Evolutionary conservation across 2,113 vertebrate genomes (phyloP), one percentile per base, ranked within the genome.

Genomic region (Sapayoa aenigma): DNA sequence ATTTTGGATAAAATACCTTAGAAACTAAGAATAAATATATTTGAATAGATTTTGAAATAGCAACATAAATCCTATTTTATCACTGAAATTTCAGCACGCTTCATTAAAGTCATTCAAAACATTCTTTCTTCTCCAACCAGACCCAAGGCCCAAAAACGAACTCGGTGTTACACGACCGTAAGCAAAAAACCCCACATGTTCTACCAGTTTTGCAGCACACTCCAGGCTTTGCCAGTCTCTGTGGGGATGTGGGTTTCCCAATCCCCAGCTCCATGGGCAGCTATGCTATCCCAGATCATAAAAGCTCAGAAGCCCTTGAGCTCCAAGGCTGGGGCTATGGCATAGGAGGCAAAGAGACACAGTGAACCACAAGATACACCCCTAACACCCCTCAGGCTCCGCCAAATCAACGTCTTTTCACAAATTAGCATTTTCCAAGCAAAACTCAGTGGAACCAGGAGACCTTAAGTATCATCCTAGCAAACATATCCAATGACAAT

Each of bases 121-220:
- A 42, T 62, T 87, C 39, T 81, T 84, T 65, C n/a, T 88, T 75
- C 46, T 86, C 63, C 50, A 88, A 58, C 63, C 24, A 77, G 63
- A 89, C 28, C 22, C 55, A 28, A 33, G 47, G 44, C 13, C 8
- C 39, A 27, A 14, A 66, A 84, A 58, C 13, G 71, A 80, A 41
- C 46, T 41, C 41, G 49, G 27, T 3, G 0, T 76, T 85, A 65
- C 0, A 0, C 75, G 85, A 75, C 0, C 1, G 8, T 49, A 72
- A 92, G 56, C 12, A 63, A 85, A 58, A 41, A 84, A 72, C 25
- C 8, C 39, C 44, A 46, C 19, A 47, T 22, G 21, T 47, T 55
- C 35, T 47, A n/a, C 7, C 14, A n/a, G 44, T 42, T 76, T 25
- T 63, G 28, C 7, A 9, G n/a, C 28, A 44, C 12, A 9, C 22